These are phyloP conservation scores for Melieria omissa DNA, from an alignment of 2,888 invertebrate genomes.

Conservation along the genomic window DNA sequence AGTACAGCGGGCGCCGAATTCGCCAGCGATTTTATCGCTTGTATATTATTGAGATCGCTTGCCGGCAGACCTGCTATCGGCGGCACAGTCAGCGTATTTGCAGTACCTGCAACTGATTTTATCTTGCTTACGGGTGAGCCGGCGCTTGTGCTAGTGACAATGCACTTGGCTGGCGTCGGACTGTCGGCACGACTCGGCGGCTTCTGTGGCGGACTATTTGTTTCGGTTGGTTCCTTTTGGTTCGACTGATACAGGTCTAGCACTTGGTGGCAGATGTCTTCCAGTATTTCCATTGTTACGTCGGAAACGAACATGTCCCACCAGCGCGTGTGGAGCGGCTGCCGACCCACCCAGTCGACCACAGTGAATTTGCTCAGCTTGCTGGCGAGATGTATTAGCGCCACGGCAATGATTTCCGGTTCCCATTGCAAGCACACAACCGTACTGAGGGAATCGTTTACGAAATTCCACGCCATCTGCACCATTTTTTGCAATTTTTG, in stretches of 20 bases:
- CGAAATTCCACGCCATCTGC: conserved; percentile 99
- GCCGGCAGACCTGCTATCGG: conserved; percentile 3
- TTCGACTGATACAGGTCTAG: conserved; percentile 88
- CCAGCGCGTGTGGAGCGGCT: conserved; percentile 85
- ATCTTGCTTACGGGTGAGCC: conserved; percentile 45
- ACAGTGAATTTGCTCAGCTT: conserved; percentile 96
- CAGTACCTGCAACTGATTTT: conserved; percentile 26
- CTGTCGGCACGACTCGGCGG: conserved; percentile 75
- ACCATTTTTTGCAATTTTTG: conserved; percentile 95
- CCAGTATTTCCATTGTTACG: conserved; percentile 91
- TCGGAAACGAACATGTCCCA: conserved; percentile 99
- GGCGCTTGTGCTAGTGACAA: conserved; percentile 36
- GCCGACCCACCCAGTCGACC: conserved; percentile 88
- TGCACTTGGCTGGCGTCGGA: conserved; percentile 54
- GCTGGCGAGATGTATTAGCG: conserved; percentile 95
- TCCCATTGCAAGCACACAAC: conserved; percentile 98
- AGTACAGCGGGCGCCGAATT: conserved; percentile 49
- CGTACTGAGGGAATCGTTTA: conserved; percentile 97
- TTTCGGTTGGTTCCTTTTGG: conserved; percentile 71
- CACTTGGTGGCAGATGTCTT: conserved; percentile 97
- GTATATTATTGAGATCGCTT: conserved; percentile 58
- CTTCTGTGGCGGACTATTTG: conserved; percentile 68
- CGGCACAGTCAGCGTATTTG: conserved; percentile 30
- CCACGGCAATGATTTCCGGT: conserved; percentile 97
- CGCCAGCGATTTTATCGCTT: conserved; percentile 59